A percentile compares a stretch with the other conserved stretches of the same genome.
These are phyloP conservation scores for Pseudolaguvia tuberculata DNA, from an alignment of 2,113 vertebrate species.

Conservation along the genomic window DNA sequence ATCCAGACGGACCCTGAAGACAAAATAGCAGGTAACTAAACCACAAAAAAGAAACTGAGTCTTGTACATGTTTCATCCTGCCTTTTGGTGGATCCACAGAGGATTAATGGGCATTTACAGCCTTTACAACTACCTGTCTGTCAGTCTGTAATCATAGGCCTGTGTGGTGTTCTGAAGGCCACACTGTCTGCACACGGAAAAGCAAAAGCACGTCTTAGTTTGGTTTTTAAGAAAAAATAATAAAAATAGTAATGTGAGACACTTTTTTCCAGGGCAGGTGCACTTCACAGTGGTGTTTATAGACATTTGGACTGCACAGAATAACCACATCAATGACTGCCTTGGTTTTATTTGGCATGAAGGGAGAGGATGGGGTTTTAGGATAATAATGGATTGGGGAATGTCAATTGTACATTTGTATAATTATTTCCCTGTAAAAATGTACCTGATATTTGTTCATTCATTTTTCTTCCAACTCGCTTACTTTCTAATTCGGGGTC, in stretches of 20 bases:
- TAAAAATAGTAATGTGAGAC: slow-evolving; percentile 29
- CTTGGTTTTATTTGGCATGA: slow-evolving; percentile 7
- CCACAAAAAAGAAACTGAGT: slow-evolving; percentile 41
- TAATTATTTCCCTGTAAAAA: too few relatives aligned
- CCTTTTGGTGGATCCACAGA: slow-evolving; percentile 32
- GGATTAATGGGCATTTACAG: slow-evolving; percentile 21
- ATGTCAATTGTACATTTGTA: neutral
- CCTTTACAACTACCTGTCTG: slow-evolving; percentile 38
- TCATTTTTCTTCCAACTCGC: too few relatives aligned
- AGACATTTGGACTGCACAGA: slow-evolving; percentile 31
- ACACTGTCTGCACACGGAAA: slow-evolving; percentile 5
- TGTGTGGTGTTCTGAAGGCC: slow-evolving; percentile 8
- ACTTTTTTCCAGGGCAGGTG: slow-evolving; percentile 10
- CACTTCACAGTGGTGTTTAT: slow-evolving; percentile 27
- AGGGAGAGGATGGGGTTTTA: slow-evolving; percentile 5
- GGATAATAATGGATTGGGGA: slow-evolving; percentile 10
- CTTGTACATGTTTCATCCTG: slow-evolving; percentile 41
- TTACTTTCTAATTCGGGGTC: too few relatives aligned
- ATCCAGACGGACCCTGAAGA: slow-evolving; percentile 41
- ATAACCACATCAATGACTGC: slow-evolving; percentile 1
- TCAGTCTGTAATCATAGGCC: slow-evolving; percentile 29
- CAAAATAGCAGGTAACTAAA: slow-evolving; percentile 45
- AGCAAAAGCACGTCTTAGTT: slow-evolving; percentile 24
- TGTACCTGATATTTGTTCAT: too few relatives aligned
- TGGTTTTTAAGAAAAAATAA: slow-evolving; percentile 35